phyloP scores from a whole-genome alignment of 2,113 vertebrate species.

The Hassar affinis region DNA sequence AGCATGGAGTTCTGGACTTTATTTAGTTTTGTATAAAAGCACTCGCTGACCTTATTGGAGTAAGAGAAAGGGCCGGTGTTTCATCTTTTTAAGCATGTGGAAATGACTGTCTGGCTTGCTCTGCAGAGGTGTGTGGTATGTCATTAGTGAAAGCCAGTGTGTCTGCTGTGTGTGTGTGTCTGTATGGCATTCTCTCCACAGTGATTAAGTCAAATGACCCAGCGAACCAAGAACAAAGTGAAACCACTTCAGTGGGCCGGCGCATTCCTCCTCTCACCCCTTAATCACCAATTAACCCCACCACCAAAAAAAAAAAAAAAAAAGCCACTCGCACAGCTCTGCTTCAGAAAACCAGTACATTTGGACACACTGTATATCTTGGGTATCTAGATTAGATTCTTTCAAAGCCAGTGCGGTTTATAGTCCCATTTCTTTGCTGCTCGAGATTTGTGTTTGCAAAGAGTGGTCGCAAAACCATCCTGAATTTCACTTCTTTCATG shows the following conservation, averaged over 20 bases:
- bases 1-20: background rate
- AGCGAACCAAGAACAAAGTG: slow-evolving; percentile 46
- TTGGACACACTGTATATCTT: background rate
- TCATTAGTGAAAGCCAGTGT: slow-evolving; percentile 44
- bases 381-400: background rate
- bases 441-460: slow-evolving; percentile 4
- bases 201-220: slow-evolving; percentile 53
- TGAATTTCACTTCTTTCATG: background rate
- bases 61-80: slow-evolving; percentile 7
- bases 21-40: slow-evolving; percentile 2
- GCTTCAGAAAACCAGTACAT: slow-evolving; percentile 1
- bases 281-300: slow-evolving; percentile 49
- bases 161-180: slow-evolving; percentile 22
- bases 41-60: background rate
- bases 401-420: background rate
- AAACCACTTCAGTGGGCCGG: slow-evolving; percentile 55
- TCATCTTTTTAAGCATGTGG: slow-evolving; percentile 22
- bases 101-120: slow-evolving; percentile 16
- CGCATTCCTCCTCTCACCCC: slow-evolving; percentile 44
- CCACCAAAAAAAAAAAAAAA: slow-evolving; percentile 3
- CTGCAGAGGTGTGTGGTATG: slow-evolving; percentile 39
- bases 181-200: slow-evolving; percentile 37
- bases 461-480: slow-evolving; percentile 11
- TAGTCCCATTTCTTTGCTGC: background rate
- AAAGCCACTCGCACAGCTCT: background rate